Conservation (phyloP, 2,113 vertebrate species). For the Ptyas mucosa region DNA sequence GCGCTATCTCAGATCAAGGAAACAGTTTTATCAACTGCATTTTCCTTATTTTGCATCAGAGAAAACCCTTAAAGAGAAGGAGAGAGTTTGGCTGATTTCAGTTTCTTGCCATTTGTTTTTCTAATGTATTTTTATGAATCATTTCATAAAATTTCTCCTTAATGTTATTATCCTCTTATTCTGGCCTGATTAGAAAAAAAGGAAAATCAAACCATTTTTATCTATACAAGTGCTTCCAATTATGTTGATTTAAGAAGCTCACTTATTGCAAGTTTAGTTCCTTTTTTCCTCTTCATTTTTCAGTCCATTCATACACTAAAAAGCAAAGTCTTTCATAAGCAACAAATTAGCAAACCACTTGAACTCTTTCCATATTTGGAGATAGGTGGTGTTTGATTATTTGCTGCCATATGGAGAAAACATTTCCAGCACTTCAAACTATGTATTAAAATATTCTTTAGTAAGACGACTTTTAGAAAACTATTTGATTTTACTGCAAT, state of each 20-base stretch:
- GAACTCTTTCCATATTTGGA: background rate
- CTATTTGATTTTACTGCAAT: background rate
- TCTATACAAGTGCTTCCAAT: background rate
- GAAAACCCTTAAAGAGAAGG: background rate
- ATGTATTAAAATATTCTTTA: background rate
- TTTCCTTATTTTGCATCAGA: background rate
- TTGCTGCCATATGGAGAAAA: background rate
- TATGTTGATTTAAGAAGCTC: background rate
- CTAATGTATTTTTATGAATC: background rate
- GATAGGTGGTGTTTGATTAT: background rate
- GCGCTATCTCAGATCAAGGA: background rate
- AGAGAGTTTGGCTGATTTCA: background rate
- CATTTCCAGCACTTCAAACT: background rate
- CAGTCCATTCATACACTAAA: background rate
- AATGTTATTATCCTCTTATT: background rate
- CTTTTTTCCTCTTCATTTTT: background rate
- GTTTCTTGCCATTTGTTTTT: background rate
- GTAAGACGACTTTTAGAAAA: background rate
- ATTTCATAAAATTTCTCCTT: background rate
- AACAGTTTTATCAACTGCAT: background rate
- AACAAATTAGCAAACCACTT: background rate
- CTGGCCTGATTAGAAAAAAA: background rate
- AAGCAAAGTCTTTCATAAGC: slow-evolving; percentile 1
- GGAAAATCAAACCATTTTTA: background rate
- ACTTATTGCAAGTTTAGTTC: background rate